A percentile compares a stretch with the other conserved stretches of the same genome.
phyloP scores from a whole-genome alignment of 37 sponge, comb jelly and placozoan genomes.

The Cliona cf. orientalis region DNA sequence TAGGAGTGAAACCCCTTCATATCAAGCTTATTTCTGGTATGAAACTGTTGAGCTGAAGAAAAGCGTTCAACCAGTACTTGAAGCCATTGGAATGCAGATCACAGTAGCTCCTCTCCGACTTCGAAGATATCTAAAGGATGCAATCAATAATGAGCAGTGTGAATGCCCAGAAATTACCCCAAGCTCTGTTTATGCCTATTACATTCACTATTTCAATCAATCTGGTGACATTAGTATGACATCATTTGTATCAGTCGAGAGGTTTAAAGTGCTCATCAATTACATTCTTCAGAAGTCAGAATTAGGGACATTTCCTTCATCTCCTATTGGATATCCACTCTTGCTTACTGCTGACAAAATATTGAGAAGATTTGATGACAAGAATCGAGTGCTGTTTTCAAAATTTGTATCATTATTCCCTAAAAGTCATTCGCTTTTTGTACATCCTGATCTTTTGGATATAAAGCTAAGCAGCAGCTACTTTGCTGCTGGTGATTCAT shows the following conservation, averaged over 20 bases:
- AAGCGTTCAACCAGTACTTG: conserved; percentile 23
- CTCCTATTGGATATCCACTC: conserved; percentile 12
- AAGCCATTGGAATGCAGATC: conserved; percentile 50
- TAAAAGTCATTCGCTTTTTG: not conserved
- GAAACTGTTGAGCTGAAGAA: not conserved
- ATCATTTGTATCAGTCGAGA: not conserved
- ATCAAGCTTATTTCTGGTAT: not conserved
- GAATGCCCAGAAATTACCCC: conserved; percentile 13
- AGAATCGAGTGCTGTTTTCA: not conserved
- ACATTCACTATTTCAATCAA: conserved; percentile 2
- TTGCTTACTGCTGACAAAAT: conserved; percentile 4
- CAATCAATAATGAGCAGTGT: not conserved
- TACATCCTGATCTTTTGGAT: conserved; percentile 16
- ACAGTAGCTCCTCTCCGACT: conserved; percentile 31
- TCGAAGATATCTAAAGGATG: conserved; percentile 14
- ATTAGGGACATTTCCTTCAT: too few species aligned
- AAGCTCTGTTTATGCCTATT: conserved; percentile 31
- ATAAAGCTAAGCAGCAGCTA: not conserved
- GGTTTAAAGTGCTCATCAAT: not conserved
- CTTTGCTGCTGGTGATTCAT: not conserved
- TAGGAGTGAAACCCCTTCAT: not conserved
- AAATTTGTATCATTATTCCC: not conserved
- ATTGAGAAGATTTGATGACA: not conserved
- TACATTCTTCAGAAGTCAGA: not conserved
- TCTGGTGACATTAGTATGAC: conserved; percentile 10